These are phyloP conservation scores for Ochropacha duplaris DNA, from an alignment of 2,888 invertebrate genomes.

Conservation along the genomic window DNA sequence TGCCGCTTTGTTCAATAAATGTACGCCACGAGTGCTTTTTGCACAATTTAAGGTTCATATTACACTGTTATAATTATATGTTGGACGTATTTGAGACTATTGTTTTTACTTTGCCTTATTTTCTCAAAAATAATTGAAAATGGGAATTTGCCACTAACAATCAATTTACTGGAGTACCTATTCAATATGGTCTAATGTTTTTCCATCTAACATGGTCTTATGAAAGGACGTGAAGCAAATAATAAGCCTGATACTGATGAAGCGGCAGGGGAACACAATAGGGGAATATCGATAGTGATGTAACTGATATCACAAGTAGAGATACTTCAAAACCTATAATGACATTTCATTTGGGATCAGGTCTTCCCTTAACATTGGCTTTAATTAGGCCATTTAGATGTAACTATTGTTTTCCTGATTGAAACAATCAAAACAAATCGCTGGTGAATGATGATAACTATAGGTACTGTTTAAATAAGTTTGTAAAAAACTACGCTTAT, in stretches of 20 bases:
- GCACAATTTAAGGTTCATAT: conserved; percentile 58
- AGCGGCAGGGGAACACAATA: not conserved
- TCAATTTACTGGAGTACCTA: no score
- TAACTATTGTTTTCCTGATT: not conserved
- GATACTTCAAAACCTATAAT: not conserved
- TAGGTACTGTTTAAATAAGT: no score
- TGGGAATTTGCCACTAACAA: no score
- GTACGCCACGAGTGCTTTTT: conserved; percentile 60
- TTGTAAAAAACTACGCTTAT: no score
- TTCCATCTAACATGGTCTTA: not conserved
- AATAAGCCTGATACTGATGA: not conserved
- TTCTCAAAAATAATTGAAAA: no score
- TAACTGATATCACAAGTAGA: not conserved
- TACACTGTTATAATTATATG: conserved; percentile 50
- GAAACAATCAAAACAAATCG: not conserved
- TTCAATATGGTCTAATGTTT: not conserved
- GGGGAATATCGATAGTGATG: not conserved
- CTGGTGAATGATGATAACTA: no score
- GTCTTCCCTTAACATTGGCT: not conserved
- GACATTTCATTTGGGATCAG: not conserved
- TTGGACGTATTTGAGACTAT: not conserved
- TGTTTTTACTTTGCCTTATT: no score
- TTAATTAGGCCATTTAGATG: not conserved
- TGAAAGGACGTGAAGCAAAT: not conserved
- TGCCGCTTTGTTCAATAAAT: conserved; percentile 73